phyloP scores from a whole-genome alignment of 2,113 vertebrate species.

The Epinephelus fuscoguttatus region DNA sequence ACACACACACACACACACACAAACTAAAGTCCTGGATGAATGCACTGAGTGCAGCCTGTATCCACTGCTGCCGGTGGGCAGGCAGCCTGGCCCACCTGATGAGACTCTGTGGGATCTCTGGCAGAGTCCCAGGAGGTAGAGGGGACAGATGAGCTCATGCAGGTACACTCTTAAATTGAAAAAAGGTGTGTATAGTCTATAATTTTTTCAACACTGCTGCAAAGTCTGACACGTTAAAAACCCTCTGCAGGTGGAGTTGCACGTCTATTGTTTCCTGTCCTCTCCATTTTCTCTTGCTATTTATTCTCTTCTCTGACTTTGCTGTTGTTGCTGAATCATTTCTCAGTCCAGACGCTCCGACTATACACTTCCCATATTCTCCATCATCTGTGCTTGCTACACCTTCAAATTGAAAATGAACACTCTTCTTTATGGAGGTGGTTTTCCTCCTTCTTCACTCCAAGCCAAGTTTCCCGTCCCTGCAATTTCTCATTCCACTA shows the following conservation, averaged over 20 bases:
- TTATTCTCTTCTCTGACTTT: neutral
- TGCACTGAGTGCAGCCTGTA: conserved; percentile 12
- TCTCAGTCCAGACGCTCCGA: neutral
- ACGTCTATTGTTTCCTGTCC: neutral
- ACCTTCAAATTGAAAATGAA: neutral
- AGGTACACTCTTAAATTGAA: conserved; percentile 36
- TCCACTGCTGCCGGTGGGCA: neutral
- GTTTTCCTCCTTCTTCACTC: neutral
- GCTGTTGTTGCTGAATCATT: neutral
- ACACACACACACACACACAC: neutral
- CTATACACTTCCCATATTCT: neutral
- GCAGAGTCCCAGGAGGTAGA: conserved; percentile 18
- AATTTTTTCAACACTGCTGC: neutral
- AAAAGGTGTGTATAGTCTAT: conserved; percentile 1
- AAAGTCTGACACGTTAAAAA: neutral
- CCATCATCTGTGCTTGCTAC: neutral
- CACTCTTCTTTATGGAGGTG: neutral
- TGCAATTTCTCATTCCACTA: neutral
- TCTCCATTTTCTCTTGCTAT: neutral
- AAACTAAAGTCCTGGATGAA: conserved; percentile 22
- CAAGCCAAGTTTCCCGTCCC: neutral
- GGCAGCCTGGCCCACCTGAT: conserved; percentile 24
- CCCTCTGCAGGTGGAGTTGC: neutral
- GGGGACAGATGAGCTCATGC: conserved; percentile 20
- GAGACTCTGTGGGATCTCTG: conserved; percentile 41